Evolutionary conservation across 2,888 invertebrate species (phyloP), one percentile per base, ranked within the genome.

Genomic region (Eustalomyia histrio): DNA sequence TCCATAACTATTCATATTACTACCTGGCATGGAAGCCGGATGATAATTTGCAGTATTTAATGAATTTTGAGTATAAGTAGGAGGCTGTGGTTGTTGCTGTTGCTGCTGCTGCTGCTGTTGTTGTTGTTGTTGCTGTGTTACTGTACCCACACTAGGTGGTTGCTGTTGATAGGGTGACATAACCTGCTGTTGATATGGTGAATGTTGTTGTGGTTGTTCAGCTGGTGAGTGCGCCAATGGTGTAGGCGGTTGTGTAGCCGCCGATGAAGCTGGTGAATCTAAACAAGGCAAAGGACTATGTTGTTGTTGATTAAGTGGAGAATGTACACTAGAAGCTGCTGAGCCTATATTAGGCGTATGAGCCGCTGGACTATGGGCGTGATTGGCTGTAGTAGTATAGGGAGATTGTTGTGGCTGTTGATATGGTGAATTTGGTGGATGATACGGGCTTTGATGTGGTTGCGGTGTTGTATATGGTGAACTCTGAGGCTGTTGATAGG

Each of bases 401-500:
- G 16, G 89, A 86, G 21, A 87, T 39, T 82, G 80, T 55, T 83
- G 84, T 14, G 74, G 73, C 74, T 82, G 83, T 61, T 84, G 85
- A 83, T 87, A 90, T 73, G 86, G 86, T 10, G 88, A 85, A 58
- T 85, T 84, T 43, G 82, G 84, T 85, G 88, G 79, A 87, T 89
- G 83, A 86, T 88, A 85, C 91, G 92, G 75, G 91, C 92, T 63
- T 90, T 90, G 47, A 18, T 86, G 86, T 21, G 88, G 86, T 83
- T 88, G 92, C 83, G 91, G 88, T 79, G 89, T 87, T 0, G 89
- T 87, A 71, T 90, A 90, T 33, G 92, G 92, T 58, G 92, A 92
- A 69, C 87, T 89, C 53, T 90, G 90, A 0, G 90, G 88, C 64
- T 90, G 93, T 87, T 92, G 92, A 86, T 92, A 93, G 0, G 92